Conservation (phyloP, 2,797 vertebrate species). For the Oreochromis mossambicus region DNA sequence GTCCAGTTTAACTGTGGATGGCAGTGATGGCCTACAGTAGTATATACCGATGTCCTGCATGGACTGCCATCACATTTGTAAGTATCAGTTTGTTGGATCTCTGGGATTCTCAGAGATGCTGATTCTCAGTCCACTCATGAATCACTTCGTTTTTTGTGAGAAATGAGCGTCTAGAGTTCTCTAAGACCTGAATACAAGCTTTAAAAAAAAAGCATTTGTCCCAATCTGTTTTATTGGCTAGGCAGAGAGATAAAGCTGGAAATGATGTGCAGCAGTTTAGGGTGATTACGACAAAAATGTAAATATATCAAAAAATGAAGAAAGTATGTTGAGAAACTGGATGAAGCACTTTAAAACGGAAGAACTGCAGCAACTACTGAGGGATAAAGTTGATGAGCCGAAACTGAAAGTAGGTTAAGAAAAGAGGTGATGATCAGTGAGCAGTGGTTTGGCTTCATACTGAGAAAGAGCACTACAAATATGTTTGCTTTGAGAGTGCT, state of each 20-base stretch:
- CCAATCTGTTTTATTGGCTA: not conserved
- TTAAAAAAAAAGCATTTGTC: not conserved
- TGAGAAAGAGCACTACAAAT: not conserved
- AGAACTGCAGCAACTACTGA: not conserved
- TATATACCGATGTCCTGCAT: not conserved
- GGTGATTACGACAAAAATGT: fast-evolving
- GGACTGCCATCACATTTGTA: not conserved
- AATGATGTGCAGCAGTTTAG: not conserved
- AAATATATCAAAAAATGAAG: fast-evolving
- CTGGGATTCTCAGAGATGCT: not conserved
- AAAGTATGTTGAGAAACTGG: not conserved
- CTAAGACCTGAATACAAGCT: not conserved
- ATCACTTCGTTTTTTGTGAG: not conserved
- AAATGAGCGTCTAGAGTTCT: not conserved
- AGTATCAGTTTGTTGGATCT: not conserved
- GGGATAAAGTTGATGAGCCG: not conserved
- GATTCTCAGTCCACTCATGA: not conserved
- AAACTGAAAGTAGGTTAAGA: not conserved
- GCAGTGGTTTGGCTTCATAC: not conserved
- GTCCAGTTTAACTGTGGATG: not conserved
- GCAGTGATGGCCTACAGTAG: not conserved
- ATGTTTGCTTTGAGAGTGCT: not conserved
- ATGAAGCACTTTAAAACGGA: not conserved
- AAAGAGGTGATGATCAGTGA: not conserved
- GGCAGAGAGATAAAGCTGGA: not conserved